Evolutionary conservation across 1,140 invertebrate species (phyloP).

Genomic region (Adelges cooleyi): DNA sequence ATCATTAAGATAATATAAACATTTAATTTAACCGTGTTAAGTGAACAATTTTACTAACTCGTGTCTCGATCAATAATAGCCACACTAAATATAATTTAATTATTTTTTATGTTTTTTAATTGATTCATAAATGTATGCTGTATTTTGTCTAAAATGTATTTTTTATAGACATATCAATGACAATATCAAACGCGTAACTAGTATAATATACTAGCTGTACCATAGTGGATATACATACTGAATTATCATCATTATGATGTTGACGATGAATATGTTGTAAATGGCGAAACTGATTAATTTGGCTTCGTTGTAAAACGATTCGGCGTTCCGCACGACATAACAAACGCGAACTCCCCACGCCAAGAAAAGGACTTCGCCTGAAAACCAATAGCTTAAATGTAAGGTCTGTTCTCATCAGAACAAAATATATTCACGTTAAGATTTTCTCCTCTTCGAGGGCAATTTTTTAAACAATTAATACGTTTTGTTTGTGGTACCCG

Average conservation of each 20-base stretch:
- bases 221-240: slow-evolving; percentile 81
- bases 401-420: neutral
- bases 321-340: slow-evolving; percentile 79
- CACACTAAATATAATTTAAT: too few species aligned
- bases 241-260: slow-evolving; percentile 77
- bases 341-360: slow-evolving; percentile 84
- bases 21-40: too few species aligned
- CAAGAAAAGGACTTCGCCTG: slow-evolving; percentile 76
- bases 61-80: too few species aligned
- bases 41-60: too few species aligned
- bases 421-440: neutral
- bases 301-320: slow-evolving; percentile 85
- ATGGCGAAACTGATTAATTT: slow-evolving; percentile 82
- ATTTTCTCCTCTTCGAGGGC: too few species aligned
- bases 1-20: too few species aligned
- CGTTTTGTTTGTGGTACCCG: neutral
- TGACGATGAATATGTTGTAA: slow-evolving; percentile 85
- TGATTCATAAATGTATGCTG: too few species aligned
- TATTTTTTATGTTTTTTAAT: too few species aligned
- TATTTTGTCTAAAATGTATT: too few species aligned
- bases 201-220: neutral
- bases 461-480: neutral
- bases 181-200: neutral
- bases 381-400: slow-evolving; percentile 34
- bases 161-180: neutral